These are phyloP conservation scores for Octonoba sinensis DNA, from an alignment of 2,888 invertebrate genomes.

Conservation along the genomic window DNA sequence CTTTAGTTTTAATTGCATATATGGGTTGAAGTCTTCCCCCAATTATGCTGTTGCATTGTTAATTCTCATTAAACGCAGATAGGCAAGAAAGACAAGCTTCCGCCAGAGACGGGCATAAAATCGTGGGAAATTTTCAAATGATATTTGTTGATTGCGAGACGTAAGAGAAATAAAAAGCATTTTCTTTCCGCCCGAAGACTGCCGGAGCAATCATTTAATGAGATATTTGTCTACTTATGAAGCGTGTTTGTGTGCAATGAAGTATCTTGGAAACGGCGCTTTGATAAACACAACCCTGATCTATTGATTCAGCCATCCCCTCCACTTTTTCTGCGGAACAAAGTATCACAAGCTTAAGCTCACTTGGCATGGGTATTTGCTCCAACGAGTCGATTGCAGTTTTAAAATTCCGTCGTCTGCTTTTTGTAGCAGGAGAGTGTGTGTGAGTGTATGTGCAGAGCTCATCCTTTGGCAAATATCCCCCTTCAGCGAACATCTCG, in stretches of 20 bases:
- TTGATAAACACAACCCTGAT: conserved; percentile 57
- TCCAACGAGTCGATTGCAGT: conserved; percentile 46
- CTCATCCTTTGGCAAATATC: conserved; percentile 57
- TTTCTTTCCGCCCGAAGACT: conserved; percentile 30
- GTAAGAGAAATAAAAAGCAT: conserved; percentile 20
- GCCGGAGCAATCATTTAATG: conserved; percentile 54
- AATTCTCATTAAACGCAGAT: conserved; percentile 37
- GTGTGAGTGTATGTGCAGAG: conserved; percentile 33
- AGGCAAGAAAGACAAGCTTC: conserved; percentile 10
- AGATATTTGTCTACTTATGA: conserved; percentile 50
- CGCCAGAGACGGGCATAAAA: conserved; percentile 36
- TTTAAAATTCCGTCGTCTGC: conserved; percentile 39
- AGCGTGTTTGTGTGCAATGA: conserved; percentile 46
- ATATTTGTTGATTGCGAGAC: conserved; percentile 25
- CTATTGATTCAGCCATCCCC: conserved; percentile 44
- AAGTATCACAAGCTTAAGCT: conserved; percentile 53
- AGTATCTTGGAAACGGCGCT: conserved; percentile 31
- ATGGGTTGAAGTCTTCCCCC: not conserved
- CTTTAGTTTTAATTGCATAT: too few relatives aligned
- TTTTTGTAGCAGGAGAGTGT: conserved; percentile 36
- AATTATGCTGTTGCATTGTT: conserved; percentile 12
- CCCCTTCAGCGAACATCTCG: conserved; percentile 27
- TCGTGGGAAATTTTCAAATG: conserved; percentile 48
- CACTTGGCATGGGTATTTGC: conserved; percentile 39
- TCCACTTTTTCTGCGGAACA: conserved; percentile 36